Conservation (phyloP, 2,797 vertebrate species). For the Pseudochaenichthys georgianus region DNA sequence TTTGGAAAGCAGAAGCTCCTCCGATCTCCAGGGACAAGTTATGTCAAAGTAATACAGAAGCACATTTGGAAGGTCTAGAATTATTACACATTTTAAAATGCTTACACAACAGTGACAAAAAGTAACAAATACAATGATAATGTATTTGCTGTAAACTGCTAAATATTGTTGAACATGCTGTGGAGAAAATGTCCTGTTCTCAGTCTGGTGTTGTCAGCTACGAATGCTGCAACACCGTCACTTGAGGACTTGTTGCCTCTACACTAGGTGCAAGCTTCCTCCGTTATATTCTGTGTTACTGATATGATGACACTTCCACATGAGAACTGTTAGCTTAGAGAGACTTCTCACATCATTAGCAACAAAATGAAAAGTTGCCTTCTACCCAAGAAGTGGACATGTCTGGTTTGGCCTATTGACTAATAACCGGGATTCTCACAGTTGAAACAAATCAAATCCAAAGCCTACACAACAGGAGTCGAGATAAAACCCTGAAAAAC, state of each 20-base stretch:
- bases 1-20: slow-evolving; percentile 14
- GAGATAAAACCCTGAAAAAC: slow-evolving; percentile 4
- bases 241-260: neutral
- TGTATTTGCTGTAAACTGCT: neutral
- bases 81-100: neutral
- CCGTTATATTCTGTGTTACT: slow-evolving; percentile 1
- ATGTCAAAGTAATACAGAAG: slow-evolving; percentile 23
- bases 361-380: neutral
- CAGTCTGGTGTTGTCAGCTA: neutral
- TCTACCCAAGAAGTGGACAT: neutral
- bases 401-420: slow-evolving; percentile 6
- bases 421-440: slow-evolving; percentile 10
- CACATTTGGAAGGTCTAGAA: slow-evolving; percentile 10
- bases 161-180: slow-evolving; percentile 13
- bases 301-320: slow-evolving; percentile 18
- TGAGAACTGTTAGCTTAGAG: neutral
- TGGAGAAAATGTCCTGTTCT: slow-evolving; percentile 10
- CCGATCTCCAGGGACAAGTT: slow-evolving; percentile 25
- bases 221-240: slow-evolving; percentile 13
- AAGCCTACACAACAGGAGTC: neutral
- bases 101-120: slow-evolving; percentile 14
- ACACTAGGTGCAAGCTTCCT: neutral
- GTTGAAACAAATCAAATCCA: slow-evolving; percentile 13
- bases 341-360: slow-evolving; percentile 2
- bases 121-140: slow-evolving; percentile 3